Evolutionary conservation across 2,797 vertebrate genomes (phyloP).

Genomic region (Macrochelys suwanniensis): DNA sequence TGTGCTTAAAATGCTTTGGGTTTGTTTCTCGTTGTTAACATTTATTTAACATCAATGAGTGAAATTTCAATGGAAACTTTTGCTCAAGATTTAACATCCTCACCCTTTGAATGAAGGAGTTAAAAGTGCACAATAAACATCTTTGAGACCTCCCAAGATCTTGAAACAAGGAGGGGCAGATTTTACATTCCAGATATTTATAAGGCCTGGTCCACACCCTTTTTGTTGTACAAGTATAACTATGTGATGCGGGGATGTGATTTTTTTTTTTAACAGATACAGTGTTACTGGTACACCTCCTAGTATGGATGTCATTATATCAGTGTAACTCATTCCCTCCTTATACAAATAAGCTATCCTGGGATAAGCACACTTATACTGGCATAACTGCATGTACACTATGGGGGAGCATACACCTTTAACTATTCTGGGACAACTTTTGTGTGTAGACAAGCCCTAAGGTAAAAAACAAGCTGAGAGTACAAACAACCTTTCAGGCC

Average conservation of each 20-base stretch:
- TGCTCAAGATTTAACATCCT: background rate
- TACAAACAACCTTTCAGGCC: background rate
- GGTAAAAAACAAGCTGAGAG: background rate
- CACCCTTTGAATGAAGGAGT: background rate
- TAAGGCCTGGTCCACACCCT: background rate
- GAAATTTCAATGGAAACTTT: background rate
- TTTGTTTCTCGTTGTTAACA: background rate
- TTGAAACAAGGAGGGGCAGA: background rate
- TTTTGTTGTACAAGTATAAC: background rate
- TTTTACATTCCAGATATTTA: background rate
- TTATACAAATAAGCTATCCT: too few species aligned
- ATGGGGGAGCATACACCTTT: background rate
- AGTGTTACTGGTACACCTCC: background rate
- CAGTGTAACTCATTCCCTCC: background rate
- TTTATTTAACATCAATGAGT: background rate
- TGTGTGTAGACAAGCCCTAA: background rate
- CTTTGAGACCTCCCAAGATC: too few species aligned
- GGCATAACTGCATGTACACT: background rate
- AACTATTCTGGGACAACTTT: background rate
- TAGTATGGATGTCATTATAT: too few species aligned
- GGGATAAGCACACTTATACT: background rate
- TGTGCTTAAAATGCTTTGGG: background rate
- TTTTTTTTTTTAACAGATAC: background rate
- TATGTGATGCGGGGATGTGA: background rate
- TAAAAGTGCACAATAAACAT: background rate